Evolutionary conservation across 2,888 invertebrate genomes (phyloP).

Genomic region (Cheilosia vernalis): DNA sequence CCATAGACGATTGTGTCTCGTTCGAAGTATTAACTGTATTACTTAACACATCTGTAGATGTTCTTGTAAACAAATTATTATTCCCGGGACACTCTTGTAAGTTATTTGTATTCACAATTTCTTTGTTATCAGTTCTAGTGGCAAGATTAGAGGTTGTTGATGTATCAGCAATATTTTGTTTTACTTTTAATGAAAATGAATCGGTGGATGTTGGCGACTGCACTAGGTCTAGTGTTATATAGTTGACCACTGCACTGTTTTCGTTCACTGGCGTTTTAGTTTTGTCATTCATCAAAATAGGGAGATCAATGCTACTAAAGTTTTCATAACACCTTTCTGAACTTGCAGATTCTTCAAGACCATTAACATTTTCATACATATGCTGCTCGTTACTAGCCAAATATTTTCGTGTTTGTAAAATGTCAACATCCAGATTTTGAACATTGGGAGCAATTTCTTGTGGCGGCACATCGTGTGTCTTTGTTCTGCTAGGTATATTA

Average conservation of each 20-base stretch:
- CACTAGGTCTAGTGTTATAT: constrained; percentile 82
- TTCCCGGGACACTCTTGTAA: constrained; percentile 35
- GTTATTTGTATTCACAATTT: constrained; percentile 23
- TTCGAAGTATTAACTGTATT: constrained; percentile 2
- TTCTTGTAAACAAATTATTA: constrained; percentile 29
- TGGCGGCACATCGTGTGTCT: constrained; percentile 81
- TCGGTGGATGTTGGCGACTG: constrained; percentile 80
- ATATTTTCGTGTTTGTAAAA: constrained; percentile 52
- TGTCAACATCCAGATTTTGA: constrained; percentile 39
- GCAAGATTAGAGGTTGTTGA: constrained; percentile 9
- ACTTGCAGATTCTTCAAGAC: constrained; percentile 43
- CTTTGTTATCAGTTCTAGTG: constrained; percentile 49
- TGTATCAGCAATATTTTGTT: constrained; percentile 34
- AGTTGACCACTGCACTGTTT: constrained; percentile 79
- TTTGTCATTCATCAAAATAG: constrained; percentile 72
- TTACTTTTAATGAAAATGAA: constrained; percentile 68
- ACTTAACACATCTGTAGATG: constrained; percentile 22
- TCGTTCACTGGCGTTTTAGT: constrained; percentile 53
- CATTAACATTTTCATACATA: constrained; percentile 80
- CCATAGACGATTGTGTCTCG: constrained; percentile 82
- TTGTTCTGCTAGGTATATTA: constrained; percentile 77
- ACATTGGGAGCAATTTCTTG: constrained; percentile 81
- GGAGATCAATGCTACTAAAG: constrained; percentile 79
- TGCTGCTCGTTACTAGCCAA: constrained; percentile 77
- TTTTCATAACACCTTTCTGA: constrained; percentile 81